Evolutionary conservation across 2,797 vertebrate genomes (phyloP).

Genomic region (Enteromius trimaculatus): DNA sequence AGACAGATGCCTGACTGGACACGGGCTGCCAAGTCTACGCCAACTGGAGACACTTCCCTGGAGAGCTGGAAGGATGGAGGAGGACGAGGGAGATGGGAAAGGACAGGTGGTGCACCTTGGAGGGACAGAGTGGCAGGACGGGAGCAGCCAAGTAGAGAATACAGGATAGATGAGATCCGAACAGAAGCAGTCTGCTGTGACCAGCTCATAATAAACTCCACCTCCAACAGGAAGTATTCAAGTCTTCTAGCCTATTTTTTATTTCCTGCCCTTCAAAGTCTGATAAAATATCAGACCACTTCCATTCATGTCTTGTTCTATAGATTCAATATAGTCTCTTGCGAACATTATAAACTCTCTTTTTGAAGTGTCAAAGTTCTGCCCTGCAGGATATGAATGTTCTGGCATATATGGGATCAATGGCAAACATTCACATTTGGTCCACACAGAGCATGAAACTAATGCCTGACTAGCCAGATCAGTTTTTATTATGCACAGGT

Average conservation of each 20-base stretch:
- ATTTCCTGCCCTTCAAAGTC: background rate
- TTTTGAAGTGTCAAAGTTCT: background rate
- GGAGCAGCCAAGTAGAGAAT: constrained; percentile 41
- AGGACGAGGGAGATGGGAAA: constrained; percentile 18
- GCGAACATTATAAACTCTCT: background rate
- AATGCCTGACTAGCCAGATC: too few relatives aligned
- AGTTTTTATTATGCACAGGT: background rate
- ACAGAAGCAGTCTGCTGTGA: constrained; percentile 3
- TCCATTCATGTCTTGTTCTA: background rate
- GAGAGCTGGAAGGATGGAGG: constrained; percentile 30
- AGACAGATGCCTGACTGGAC: constrained; percentile 49
- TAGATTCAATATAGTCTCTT: background rate
- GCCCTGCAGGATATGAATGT: background rate
- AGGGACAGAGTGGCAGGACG: constrained; percentile 47
- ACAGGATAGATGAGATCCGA: constrained; percentile 19
- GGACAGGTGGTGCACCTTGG: constrained; percentile 58
- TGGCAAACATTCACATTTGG: constrained; percentile 6
- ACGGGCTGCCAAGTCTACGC: constrained; percentile 46
- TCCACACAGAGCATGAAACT: background rate
- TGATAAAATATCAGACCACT: background rate
- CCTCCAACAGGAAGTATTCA: background rate
- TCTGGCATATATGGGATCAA: background rate
- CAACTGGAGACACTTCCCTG: constrained; percentile 47
- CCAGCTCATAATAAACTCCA: constrained; percentile 8
- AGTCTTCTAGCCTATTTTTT: background rate